These are phyloP conservation scores for Chaetura pelagica DNA, from an alignment of 2,113 vertebrate genomes.

Conservation along the genomic window DNA sequence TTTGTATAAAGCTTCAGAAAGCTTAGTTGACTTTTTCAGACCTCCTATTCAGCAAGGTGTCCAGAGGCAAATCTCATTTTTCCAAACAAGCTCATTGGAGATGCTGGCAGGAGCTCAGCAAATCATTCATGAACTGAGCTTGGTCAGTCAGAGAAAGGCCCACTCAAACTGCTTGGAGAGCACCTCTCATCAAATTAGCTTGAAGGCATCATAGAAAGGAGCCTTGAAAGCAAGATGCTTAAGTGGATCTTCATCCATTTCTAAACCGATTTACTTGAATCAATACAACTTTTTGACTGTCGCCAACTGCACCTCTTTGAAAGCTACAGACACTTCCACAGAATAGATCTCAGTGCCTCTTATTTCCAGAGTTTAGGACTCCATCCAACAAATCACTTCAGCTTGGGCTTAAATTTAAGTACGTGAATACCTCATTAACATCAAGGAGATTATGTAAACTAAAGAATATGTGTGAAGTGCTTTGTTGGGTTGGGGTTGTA, in stretches of 20 bases:
- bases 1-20: neutral
- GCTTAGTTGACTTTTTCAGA: neutral
- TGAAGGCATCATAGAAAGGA: neutral
- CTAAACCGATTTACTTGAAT: conserved; percentile 6
- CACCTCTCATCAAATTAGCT: neutral
- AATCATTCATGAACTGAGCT: neutral
- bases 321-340: neutral
- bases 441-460: neutral
- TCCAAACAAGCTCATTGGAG: neutral
- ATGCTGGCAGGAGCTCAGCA: neutral
- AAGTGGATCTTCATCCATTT: conserved; percentile 6
- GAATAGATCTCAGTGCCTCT: neutral
- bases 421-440: conserved; percentile 42
- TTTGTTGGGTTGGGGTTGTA: neutral
- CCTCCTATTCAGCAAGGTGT: neutral
- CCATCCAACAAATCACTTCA: conserved; percentile 30
- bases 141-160: neutral
- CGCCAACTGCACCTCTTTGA: neutral
- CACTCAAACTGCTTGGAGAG: neutral
- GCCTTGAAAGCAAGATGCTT: neutral
- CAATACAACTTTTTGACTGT: neutral
- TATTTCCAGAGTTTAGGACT: neutral
- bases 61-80: neutral
- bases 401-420: conserved; percentile 32
- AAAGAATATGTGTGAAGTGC: neutral